These are phyloP conservation scores for Chaenocephalus aceratus DNA, from an alignment of 2,113 vertebrate genomes.

Conservation along the genomic window DNA sequence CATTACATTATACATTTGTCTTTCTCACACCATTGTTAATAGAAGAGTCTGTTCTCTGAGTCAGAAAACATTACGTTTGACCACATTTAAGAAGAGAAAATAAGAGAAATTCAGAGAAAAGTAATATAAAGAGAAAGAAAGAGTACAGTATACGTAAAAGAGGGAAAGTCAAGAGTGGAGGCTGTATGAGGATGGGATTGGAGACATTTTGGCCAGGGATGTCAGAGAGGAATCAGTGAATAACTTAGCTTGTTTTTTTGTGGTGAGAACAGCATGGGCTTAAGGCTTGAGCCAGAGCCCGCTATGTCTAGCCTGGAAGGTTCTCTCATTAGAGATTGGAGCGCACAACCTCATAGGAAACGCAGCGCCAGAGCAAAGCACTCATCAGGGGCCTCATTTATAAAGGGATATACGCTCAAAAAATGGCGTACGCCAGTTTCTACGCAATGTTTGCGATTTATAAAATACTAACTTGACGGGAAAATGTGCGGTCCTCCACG, in stretches of 20 bases:
- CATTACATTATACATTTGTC: slow-evolving; percentile 15
- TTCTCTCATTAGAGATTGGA: slow-evolving; percentile 83
- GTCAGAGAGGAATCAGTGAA: slow-evolving; percentile 83
- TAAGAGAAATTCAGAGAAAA: slow-evolving; percentile 34
- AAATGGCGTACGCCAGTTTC: no score
- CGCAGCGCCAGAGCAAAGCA: slow-evolving; percentile 40
- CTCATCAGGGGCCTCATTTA: slow-evolving; percentile 15
- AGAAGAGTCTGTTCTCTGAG: slow-evolving; percentile 18
- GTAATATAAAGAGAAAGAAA: slow-evolving; percentile 31
- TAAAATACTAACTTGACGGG: no score
- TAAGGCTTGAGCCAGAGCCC: slow-evolving; percentile 77
- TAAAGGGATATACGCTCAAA: no score
- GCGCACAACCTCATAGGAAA: slow-evolving; percentile 71
- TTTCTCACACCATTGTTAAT: slow-evolving; percentile 10
- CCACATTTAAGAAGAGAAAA: slow-evolving; percentile 40
- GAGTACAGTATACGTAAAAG: slow-evolving; percentile 8
- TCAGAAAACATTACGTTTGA: slow-evolving; percentile 26
- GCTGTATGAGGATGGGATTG: slow-evolving; percentile 64
- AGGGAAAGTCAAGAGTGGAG: slow-evolving; percentile 53
- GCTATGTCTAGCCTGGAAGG: slow-evolving; percentile 83
- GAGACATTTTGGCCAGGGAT: slow-evolving; percentile 68
- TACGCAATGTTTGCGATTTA: no score
- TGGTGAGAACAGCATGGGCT: slow-evolving; percentile 83
- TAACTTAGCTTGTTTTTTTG: slow-evolving; percentile 82
- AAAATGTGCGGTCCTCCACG: no score